Evolutionary conservation across 2,888 invertebrate species (phyloP).

Genomic region (Eristalinus aeneus): DNA sequence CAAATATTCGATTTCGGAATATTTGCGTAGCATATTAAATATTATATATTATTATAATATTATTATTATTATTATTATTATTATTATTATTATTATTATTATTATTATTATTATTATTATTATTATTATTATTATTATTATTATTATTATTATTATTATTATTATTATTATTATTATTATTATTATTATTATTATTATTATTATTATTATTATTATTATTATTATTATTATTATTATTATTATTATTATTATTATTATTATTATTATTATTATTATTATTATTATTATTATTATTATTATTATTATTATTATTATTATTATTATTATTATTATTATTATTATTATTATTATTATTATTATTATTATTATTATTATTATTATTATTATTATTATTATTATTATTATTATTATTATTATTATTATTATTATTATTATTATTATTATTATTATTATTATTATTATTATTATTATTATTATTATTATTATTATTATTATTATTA

Average conservation of each 20-base stretch:
- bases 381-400: not conserved
- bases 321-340: constrained; percentile 2
- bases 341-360: not conserved
- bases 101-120: constrained; percentile 9
- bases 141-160: constrained; percentile 6
- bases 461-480: constrained; percentile 15
- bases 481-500: constrained; percentile 16
- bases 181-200: constrained; percentile 2
- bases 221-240: constrained; percentile 6
- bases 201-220: constrained; percentile 8
- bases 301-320: constrained; percentile 10
- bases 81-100: not conserved
- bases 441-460: not conserved
- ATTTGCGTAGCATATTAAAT: too few relatives aligned
- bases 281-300: constrained; percentile 10
- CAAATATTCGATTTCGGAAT: too few relatives aligned
- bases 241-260: constrained; percentile 4
- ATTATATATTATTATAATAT: too few relatives aligned
- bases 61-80: not conserved
- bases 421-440: constrained; percentile 6
- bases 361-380: not conserved
- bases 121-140: constrained; percentile 1
- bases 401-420: constrained; percentile 3
- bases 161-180: constrained; percentile 4
- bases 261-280: constrained; percentile 6